Base-by-base conservation (phyloP, 2,888 invertebrate genomes). In the Troilus luridus region DNA sequence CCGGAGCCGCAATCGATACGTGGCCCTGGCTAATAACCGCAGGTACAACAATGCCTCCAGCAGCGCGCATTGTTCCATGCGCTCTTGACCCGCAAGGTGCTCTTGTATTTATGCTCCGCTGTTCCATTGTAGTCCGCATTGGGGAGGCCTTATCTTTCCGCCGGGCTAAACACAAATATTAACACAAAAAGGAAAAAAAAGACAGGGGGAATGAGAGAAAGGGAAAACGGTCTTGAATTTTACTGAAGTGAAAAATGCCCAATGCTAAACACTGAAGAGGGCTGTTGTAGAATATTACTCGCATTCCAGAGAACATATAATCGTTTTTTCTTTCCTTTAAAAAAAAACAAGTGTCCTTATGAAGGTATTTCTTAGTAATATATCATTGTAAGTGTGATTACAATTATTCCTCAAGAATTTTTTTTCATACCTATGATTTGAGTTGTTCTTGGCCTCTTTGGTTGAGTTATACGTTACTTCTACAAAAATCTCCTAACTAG, bases 191-290 rank as follows among this genome's bases (percentile, higher is more conserved):
- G 14, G n/a, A 59, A 59, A 77, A 27, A 17, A 77, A 67, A 67
- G 24, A 14, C 24, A 67, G 14, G 19, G 72, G 72, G 9, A 41
- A 77, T 77, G 72, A 41, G 27, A 77, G 72, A 77, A 77, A 77
- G 72, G 41, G 19, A 77, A 77, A 77, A 77, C 72, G 27, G 72
- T 77, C 72, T 77, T 77, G 72, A 77, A 77, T 77, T 77, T 77
- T 77, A 77, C 72, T 41, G 27, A 77, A 77, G 72, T 77, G 72
- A 77, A 77, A 77, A 77, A 77, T 24, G 72, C 27, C 72, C 72
- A 77, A 77, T 77, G 27, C 41, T 14, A 19, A 77, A 77, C 72
- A 41, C 17, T 8, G 17, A 41, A 2, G 72, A 9, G 72, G 27
- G 1, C 14, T 41, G 8, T 67, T 67, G 5, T 3, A 67, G 3